Evolutionary conservation across 2,888 invertebrate species (phyloP).

Genomic region (Cantharis flavilabris): DNA sequence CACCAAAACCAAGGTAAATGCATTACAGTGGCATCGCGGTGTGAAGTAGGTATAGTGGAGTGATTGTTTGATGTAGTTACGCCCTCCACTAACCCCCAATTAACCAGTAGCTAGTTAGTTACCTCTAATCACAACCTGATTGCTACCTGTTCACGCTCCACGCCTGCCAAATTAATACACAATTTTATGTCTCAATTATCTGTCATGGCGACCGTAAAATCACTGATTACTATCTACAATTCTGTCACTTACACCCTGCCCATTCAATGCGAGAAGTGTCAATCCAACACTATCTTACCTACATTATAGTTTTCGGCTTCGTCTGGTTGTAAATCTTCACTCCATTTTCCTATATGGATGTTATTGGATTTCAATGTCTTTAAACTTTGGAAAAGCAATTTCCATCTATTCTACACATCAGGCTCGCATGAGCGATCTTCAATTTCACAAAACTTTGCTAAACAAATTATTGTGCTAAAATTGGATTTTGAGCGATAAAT

Average conservation of each 20-base stretch:
- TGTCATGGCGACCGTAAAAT: conserved; percentile 34
- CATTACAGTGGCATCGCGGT: conserved; percentile 29
- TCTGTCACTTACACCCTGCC: conserved; percentile 25
- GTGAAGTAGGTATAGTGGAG: conserved; percentile 38
- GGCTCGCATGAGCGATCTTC: not conserved
- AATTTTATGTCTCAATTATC: conserved; percentile 47
- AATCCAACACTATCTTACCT: conserved; percentile 10
- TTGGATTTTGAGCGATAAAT: not conserved
- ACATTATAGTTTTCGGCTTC: conserved; percentile 14
- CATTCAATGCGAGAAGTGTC: conserved; percentile 30
- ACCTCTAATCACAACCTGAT: conserved; percentile 54
- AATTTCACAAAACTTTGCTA: not conserved
- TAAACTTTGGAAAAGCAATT: not conserved
- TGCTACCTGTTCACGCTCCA: conserved; percentile 54
- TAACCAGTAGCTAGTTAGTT: conserved; percentile 55
- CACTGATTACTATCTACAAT: conserved; percentile 36
- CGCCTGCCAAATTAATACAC: conserved; percentile 51
- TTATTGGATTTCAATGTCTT: not conserved
- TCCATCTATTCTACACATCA: not conserved
- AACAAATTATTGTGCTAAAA: not conserved
- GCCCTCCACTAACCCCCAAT: conserved; percentile 55
- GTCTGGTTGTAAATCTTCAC: conserved; percentile 15
- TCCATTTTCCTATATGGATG: not conserved
- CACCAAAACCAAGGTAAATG: conserved; percentile 31
- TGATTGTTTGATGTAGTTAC: conserved; percentile 54